Percentiles rank a stretch among this genome's conserved stretches.
Conservation (phyloP, 2,888 invertebrate species). For the Priocnemis perturbator region DNA sequence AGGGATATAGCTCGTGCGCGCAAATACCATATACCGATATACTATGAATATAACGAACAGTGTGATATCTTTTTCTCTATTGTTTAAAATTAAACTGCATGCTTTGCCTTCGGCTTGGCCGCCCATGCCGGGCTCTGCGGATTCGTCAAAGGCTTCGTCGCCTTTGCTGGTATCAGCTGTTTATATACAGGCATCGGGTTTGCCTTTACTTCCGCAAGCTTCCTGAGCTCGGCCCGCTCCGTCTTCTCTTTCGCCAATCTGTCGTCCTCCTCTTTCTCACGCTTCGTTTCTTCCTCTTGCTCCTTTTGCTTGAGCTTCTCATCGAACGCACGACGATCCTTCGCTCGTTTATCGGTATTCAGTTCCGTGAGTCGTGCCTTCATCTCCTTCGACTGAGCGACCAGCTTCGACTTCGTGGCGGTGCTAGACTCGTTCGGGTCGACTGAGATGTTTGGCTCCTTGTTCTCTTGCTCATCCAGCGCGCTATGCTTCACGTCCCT, state of each 20-base stretch:
- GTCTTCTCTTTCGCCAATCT: slow-evolving; percentile 74
- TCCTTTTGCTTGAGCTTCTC: slow-evolving; percentile 76
- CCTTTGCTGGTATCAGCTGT: slow-evolving; percentile 77
- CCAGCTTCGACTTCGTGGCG: slow-evolving; percentile 3
- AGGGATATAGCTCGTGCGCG: too few relatives aligned
- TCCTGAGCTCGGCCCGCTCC: slow-evolving; percentile 77
- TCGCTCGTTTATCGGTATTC: slow-evolving; percentile 81
- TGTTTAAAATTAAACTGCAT: too few relatives aligned
- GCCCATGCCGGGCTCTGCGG: slow-evolving; percentile 79
- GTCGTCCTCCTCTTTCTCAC: slow-evolving; percentile 72
- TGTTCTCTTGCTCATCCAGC: slow-evolving; percentile 39
- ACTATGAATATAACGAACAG: too few relatives aligned
- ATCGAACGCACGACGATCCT: slow-evolving; percentile 80
- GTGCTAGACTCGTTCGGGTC: not conserved
- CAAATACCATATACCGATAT: too few relatives aligned
- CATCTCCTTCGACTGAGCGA: not conserved
- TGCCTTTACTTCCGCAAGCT: slow-evolving; percentile 80
- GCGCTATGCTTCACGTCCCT: not conserved
- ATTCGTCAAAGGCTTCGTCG: slow-evolving; percentile 78
- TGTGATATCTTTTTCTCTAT: too few relatives aligned
- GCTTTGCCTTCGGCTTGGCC: not conserved
- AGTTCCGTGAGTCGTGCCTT: slow-evolving; percentile 61
- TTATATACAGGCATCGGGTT: slow-evolving; percentile 79
- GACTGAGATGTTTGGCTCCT: slow-evolving; percentile 33
- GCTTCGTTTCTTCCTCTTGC: slow-evolving; percentile 76